Base-by-base conservation (phyloP, 92 coral and sea anemone genomes). In the Paramuricea clavata region DNA sequence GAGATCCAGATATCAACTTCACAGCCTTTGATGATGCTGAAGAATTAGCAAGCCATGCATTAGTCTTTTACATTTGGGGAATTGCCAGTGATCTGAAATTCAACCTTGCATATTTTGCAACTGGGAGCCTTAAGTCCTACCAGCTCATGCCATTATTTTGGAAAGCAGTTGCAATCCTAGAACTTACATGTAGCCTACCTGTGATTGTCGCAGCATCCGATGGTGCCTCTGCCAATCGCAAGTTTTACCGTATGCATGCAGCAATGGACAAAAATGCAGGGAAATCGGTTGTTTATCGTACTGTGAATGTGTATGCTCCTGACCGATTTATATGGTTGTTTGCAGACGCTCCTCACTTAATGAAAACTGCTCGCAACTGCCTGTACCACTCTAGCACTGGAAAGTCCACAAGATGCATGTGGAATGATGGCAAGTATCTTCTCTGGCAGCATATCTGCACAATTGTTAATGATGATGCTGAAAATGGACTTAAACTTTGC, bases 101-200 rank as follows among this genome's bases (percentile, higher is more conserved):
- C 26, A 39, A 2, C 25, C 21, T 71, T 32, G 77, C 23, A 32
- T 71, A 71, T 71, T 71, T 71, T 71, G 49, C 77, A 36, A 71
- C 65, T 57, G 65, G 65, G 31, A 26, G 65, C 5, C 65, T 57
- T 19, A 25, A n/a, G 17, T 57, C 65, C 26, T 57, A 57, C 30
- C 65, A 57, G 65, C 65, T 57, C 9, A 9, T 57, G 65, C 65
- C 65, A 57, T 0, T 57, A 16, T 57, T 57, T 11, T 57, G 65
- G 65, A 57, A 57, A 49, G 57, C 42, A 0, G 70, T 19, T 89
- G 86, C 65, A 86, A 89, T 78, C 70, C 39, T 62, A 62, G 70
- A 62, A 30, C 30, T 62, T 27, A 62, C 70, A 13, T 62, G 70
- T 25, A 62, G 21, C 34, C 27, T 62, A 22, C 27, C 30, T 21